Percentiles rank a stretch among this genome's conserved stretches.
These are phyloP conservation scores for Nemotelus nigrinus DNA, from an alignment of 2,888 invertebrate species.

Conservation along the genomic window DNA sequence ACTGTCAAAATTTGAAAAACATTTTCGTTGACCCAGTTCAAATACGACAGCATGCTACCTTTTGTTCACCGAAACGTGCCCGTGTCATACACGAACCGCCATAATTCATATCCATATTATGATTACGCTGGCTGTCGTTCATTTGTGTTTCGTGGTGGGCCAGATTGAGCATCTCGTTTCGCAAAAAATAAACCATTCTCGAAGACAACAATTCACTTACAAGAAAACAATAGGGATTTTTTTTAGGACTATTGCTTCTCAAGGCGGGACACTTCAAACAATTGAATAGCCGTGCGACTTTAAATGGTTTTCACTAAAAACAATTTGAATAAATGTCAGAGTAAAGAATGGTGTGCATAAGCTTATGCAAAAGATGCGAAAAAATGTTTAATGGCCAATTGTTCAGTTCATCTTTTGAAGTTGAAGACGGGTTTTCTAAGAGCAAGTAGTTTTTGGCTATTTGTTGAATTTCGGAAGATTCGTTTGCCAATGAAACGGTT, in stretches of 20 bases:
- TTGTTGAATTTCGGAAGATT: no score
- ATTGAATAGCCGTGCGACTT: conserved; percentile 38
- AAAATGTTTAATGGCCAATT: no score
- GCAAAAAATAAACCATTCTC: conserved; percentile 1
- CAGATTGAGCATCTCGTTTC: conserved; percentile 10
- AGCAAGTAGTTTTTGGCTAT: no score
- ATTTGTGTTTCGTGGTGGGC: conserved; percentile 27
- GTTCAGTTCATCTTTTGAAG: no score
- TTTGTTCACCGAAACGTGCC: conserved; percentile 39
- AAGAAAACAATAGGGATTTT: conserved; percentile 40
- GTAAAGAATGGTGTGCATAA: no score
- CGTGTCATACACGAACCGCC: conserved; percentile 28
- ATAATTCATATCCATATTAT: conserved; percentile 41
- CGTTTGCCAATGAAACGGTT: no score
- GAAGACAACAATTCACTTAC: conserved; percentile 11
- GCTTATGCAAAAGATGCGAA: no score
- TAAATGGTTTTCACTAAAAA: conserved; percentile 15
- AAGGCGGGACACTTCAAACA: conserved; percentile 36
- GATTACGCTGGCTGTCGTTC: not conserved
- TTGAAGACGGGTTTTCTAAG: no score
- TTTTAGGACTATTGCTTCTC: conserved; percentile 4
- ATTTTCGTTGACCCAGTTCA: conserved; percentile 42
- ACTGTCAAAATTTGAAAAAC: conserved; percentile 40
- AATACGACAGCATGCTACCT: conserved; percentile 23
- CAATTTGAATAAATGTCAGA: not conserved